Evolutionary conservation across 1,140 invertebrate genomes (phyloP).

Genomic region (Caenorhabditis briggsae): DNA sequence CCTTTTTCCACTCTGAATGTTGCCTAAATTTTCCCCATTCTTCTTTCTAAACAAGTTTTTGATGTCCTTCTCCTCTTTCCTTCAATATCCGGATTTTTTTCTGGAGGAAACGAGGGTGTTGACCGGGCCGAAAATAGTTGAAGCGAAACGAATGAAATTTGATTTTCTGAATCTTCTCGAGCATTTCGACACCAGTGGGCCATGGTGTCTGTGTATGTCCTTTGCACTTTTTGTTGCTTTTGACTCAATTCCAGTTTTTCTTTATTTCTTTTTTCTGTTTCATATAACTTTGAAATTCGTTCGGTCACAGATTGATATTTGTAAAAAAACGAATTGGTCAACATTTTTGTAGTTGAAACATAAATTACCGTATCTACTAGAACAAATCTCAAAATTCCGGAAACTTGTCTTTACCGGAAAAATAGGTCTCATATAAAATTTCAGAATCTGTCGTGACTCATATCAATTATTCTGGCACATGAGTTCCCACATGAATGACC

Average conservation of each 20-base stretch:
- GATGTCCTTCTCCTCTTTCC: conserved; percentile 4
- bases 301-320: not conserved
- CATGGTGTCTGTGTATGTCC: not conserved
- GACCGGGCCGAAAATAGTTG: conserved; percentile 13
- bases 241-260: not conserved
- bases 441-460: no score
- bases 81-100: not conserved
- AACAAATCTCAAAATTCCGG: no score
- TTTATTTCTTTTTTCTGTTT: not conserved
- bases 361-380: no score
- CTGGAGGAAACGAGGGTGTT: not conserved
- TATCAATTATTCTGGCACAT: no score
- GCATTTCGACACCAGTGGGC: conserved; percentile 31
- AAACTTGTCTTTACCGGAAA: no score
- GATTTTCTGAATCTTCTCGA: conserved; percentile 14
- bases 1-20: not conserved
- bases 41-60: conserved; percentile 39
- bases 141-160: conserved; percentile 53
- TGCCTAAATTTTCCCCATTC: not conserved
- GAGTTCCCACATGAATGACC: no score
- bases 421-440: no score
- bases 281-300: no score
- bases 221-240: conserved; percentile 4
- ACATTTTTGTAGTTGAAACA: no score
- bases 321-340: no score